Evolutionary conservation across 2,888 invertebrate species (phyloP).

Genomic region (Eumerus sabulonum): DNA sequence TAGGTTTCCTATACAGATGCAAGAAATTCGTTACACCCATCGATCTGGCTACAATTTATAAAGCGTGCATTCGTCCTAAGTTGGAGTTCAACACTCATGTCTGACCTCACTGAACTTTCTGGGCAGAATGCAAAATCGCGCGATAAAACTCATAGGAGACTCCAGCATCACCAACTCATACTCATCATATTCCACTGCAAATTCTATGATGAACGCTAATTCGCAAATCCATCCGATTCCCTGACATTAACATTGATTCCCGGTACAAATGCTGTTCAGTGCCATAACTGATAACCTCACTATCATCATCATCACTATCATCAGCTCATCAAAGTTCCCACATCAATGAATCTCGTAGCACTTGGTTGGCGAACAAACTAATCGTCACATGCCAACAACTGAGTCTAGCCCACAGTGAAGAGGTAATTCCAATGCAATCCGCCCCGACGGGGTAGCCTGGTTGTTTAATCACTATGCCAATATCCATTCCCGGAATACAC

Average conservation of each 20-base stretch:
- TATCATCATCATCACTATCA: neutral
- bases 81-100: too few species aligned
- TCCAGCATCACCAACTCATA: too few species aligned
- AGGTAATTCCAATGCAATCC: conserved; percentile 43
- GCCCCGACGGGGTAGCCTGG: conserved; percentile 49
- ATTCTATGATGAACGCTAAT: conserved; percentile 7
- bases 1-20: too few species aligned
- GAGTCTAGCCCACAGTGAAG: conserved; percentile 13
- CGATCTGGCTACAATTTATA: too few species aligned
- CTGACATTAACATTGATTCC: conserved; percentile 51
- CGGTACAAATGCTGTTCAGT: conserved; percentile 45
- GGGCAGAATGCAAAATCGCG: too few species aligned
- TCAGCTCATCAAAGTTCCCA: conserved; percentile 34
- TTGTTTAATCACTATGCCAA: conserved; percentile 57
- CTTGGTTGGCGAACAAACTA: conserved; percentile 28
- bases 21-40: too few species aligned
- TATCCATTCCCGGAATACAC: conserved; percentile 7
- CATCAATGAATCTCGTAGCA: conserved; percentile 17
- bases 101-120: too few species aligned
- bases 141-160: too few species aligned
- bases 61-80: too few species aligned
- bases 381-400: conserved; percentile 4
- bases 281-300: conserved; percentile 24
- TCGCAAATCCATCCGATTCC: conserved; percentile 38
- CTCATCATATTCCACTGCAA: too few species aligned